Percentiles rank a stretch among this genome's conserved stretches.
These are phyloP conservation scores for Drosophila neocordata DNA, from an alignment of 1,140 invertebrate genomes.

Conservation along the genomic window DNA sequence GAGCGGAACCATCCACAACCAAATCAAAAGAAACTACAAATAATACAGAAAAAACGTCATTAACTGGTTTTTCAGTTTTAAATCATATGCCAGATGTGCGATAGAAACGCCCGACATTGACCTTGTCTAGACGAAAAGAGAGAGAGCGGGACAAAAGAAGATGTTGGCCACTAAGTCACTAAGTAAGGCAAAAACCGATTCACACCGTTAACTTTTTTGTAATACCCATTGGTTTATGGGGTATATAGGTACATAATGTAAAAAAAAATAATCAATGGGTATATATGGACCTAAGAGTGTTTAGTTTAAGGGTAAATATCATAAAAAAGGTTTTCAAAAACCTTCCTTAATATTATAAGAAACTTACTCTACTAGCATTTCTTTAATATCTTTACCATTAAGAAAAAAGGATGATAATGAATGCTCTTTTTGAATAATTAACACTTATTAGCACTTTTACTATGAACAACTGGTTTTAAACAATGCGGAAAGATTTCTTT, in stretches of 20 bases:
- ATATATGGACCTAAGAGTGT: no score
- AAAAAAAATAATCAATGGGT: no score
- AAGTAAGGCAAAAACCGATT: slow-evolving; percentile 59
- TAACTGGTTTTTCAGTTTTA: slow-evolving; percentile 40
- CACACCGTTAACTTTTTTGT: slow-evolving; percentile 64
- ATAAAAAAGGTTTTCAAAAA: no score
- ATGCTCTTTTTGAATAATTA: no score
- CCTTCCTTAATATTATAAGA: no score
- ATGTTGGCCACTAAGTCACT: slow-evolving; percentile 43
- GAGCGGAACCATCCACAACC: slow-evolving; percentile 44
- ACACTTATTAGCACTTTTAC: no score
- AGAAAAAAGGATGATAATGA: no score
- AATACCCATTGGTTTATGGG: slow-evolving; percentile 14
- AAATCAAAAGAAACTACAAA: background rate
- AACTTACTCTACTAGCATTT: no score
- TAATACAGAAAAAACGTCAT: slow-evolving; percentile 37
- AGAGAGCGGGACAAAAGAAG: background rate
- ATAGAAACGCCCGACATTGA: slow-evolving; percentile 32
- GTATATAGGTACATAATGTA: background rate
- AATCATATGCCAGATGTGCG: slow-evolving; percentile 19
- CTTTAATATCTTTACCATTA: no score
- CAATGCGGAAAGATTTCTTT: no score
- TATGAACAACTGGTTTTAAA: no score
- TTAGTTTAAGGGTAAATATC: no score
- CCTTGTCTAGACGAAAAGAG: background rate